Conservation (phyloP, 2,888 invertebrate genomes). For the Drosophila parthenogenetica region DNA sequence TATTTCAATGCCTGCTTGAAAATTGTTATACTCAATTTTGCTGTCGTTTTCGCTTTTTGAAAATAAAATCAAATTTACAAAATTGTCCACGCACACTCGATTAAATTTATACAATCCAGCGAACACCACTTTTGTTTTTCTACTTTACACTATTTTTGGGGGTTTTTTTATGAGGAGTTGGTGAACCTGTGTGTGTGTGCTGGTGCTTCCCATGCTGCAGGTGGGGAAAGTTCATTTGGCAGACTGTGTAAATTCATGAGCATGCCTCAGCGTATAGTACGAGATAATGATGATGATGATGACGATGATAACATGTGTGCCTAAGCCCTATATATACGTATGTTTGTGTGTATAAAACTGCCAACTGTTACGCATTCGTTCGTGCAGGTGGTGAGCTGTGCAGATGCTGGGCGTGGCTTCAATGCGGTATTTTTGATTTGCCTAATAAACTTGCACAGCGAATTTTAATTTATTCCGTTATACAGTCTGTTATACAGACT, state of each 20-base stretch:
- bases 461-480: not conserved
- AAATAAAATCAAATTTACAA: conserved; percentile 27
- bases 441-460: not conserved
- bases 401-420: not conserved
- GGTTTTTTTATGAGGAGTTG: not conserved
- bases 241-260: conserved; percentile 68
- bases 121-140: conserved; percentile 1
- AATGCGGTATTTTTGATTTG: not conserved
- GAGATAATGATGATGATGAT: conserved; percentile 26
- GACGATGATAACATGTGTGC: conserved; percentile 67
- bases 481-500: not conserved
- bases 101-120: conserved; percentile 30
- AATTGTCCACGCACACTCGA: conserved; percentile 26
- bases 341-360: conserved; percentile 32
- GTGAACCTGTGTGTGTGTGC: conserved; percentile 16
- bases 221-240: conserved; percentile 62
- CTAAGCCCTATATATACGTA: conserved; percentile 43
- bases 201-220: conserved; percentile 33
- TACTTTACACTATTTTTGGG: conserved; percentile 4
- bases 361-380: conserved; percentile 33
- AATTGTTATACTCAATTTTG: not conserved
- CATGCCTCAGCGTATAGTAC: conserved; percentile 42
- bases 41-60: not conserved
- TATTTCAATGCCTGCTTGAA: not conserved
- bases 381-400: conserved; percentile 24